A percentile compares a stretch with the other conserved stretches of the same genome.
Evolutionary conservation across 2,888 invertebrate species (phyloP).

Genomic region (Miltochrista miniata): DNA sequence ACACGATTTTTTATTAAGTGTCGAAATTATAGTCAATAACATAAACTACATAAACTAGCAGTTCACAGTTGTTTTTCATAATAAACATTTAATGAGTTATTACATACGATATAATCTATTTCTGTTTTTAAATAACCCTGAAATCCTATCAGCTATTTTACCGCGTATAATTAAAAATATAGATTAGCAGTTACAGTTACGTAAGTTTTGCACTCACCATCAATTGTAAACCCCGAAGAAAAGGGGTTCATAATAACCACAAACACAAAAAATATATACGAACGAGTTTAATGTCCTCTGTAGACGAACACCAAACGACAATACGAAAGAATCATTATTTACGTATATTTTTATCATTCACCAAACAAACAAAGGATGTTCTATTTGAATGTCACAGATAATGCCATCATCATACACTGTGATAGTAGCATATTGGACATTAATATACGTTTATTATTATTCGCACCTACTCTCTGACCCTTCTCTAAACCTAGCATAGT

Average conservation of each 20-base stretch:
- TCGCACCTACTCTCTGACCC: too few relatives aligned
- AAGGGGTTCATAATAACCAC: constrained; percentile 60
- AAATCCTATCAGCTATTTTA: too few relatives aligned
- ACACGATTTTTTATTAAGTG: too few relatives aligned
- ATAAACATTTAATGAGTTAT: too few relatives aligned
- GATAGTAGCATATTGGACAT: background rate
- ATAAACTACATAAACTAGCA: too few relatives aligned
- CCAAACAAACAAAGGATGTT: constrained; percentile 43
- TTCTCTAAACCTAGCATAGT: too few relatives aligned
- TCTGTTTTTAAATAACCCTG: too few relatives aligned
- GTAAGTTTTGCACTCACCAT: constrained; percentile 44
- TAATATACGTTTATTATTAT: background rate
- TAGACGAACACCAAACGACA: constrained; percentile 12
- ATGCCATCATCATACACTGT: constrained; percentile 10
- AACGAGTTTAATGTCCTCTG: background rate
- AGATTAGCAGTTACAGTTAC: too few relatives aligned
- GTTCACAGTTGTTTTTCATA: too few relatives aligned
- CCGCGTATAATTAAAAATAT: too few relatives aligned
- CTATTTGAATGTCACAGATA: constrained; percentile 49
- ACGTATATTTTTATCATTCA: constrained; percentile 45
- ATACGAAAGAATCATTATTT: constrained; percentile 31
- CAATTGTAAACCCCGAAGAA: constrained; percentile 50
- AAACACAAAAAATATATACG: background rate
- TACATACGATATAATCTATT: too few relatives aligned
- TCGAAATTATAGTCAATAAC: too few relatives aligned